Base-by-base conservation (phyloP, 2,113 vertebrate genomes). In the Xerus inauris region DNA sequence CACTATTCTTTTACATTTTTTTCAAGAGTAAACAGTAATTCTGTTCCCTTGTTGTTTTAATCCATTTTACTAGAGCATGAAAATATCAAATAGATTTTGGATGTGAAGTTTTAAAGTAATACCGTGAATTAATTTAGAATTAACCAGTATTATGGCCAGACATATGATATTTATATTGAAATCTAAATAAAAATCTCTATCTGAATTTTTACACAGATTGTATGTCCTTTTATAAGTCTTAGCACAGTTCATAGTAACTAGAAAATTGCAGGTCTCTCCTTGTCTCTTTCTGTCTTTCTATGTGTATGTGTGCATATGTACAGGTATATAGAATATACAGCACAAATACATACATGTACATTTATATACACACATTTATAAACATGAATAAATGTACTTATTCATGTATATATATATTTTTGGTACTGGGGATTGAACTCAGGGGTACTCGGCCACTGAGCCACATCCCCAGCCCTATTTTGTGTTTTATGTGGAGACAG, bases 41-140 rank as follows among this genome's bases (percentile, higher is more conserved):
- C 22, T 65, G 6, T 79, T 49, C 30, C 28, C 24, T 19, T 86
- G 20, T 57, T 22, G 7, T 82, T 72, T 75, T 59, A 35, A n/a
- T 24, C 4, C 1, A 0, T 57, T 54, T 86, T 59, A 47, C 13
- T 24, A 92, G 45, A 1, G 67, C 3, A 71, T 81, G 38, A 93
- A 87, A 87, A 72, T 51, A 24, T 47, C 8, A 90, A 89, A 67
- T 87, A 40, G n/a, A 73, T 57, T 87, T 96, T 69, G 24, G 10
- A 19, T 38, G 1, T 40, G 26, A 22, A 86, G 4, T 71, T 91
- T 88, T 89, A 62, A 62, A 71, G 6, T 42, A 42, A 65, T 92
- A 9, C 2, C 26, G 35, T 20, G 1, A 94, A 62, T 62, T 67
- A 72, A 54, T 47, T 64, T 85, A 82, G 5, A 20, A 5, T 67